Base-by-base conservation (phyloP, 2,888 invertebrate species). In the Blastobasis adustella region DNA sequence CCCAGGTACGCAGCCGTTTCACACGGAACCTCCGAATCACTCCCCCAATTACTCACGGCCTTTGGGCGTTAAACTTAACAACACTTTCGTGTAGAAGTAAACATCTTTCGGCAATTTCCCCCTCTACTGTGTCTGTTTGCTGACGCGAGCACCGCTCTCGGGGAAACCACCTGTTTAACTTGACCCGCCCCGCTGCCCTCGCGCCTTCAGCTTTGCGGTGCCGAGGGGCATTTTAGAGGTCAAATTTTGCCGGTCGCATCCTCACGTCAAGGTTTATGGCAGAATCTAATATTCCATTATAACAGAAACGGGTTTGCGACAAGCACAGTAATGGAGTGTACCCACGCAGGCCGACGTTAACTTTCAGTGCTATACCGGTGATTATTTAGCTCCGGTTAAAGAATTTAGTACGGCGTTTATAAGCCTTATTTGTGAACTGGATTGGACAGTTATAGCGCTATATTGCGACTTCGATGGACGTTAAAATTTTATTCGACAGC, bases 201-300 rank as follows among this genome's bases (percentile, higher is more conserved):
- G 23, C 23, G 50, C 40, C 57, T 54, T 36, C 44, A 43, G 53
- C 58, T 55, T 50, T 54, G 38, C 53, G 55, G 49, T 59, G 55
- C 58, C 52, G 53, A 55, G 53, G 56, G 51, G 55, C 62, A 67
- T 67, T 74, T 76, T 67, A 69, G 62, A 73, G 82, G 71, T 75
- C 80, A 71, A 68, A 62, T 61, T 75, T 66, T 66, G 75, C 68
- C 66, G 77, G 82, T 59, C 61, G 60, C 57, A 58, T 68, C 63
- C 67, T 67, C 69, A 68, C 66, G 63, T 66, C 66, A 60, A 70
- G 68, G 72, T 77, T 82, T 79, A 80, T 75, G 72, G 72, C 65
- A 59, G 69, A 76, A 80, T 84, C 76, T 82, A 82, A 84, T 82
- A 82, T 82, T 83, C 80, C 73, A 82, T 82, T 82, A 79, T 75